Evolutionary conservation across 2,797 vertebrate genomes (phyloP).

Genomic region (Pangasius larnaudii): DNA sequence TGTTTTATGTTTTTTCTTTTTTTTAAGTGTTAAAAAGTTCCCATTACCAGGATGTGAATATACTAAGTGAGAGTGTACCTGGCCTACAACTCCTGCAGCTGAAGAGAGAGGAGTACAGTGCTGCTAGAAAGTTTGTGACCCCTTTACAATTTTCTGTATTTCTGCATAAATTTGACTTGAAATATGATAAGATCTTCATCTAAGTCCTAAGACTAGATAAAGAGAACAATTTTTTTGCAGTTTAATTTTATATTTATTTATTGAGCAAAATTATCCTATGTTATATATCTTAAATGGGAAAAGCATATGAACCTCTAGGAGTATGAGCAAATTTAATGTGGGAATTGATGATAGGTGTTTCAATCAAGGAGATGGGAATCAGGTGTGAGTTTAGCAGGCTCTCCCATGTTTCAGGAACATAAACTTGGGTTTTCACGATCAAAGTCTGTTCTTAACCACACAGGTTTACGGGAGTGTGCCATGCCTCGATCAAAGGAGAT

Average conservation of each 20-base stretch:
- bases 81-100: not conserved
- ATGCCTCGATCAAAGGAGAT: not conserved
- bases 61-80: not conserved
- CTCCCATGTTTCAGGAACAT: not conserved
- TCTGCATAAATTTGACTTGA: not conserved
- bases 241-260: too few relatives aligned
- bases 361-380: not conserved
- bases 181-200: too few relatives aligned
- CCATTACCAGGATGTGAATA: not conserved
- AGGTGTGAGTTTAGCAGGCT: not conserved
- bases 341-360: not conserved
- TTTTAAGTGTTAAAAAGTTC: not conserved
- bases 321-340: too few relatives aligned
- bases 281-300: too few relatives aligned
- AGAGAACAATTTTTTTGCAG: not conserved
- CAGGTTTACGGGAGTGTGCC: not conserved
- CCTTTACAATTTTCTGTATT: not conserved
- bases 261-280: too few relatives aligned
- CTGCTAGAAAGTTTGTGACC: not conserved
- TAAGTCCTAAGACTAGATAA: not conserved
- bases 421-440: not conserved
- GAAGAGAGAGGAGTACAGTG: not conserved
- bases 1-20: not conserved
- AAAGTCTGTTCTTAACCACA: not conserved
- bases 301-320: too few relatives aligned